Conservation (phyloP, 2,113 vertebrate species). For the Bubo scandiacus region DNA sequence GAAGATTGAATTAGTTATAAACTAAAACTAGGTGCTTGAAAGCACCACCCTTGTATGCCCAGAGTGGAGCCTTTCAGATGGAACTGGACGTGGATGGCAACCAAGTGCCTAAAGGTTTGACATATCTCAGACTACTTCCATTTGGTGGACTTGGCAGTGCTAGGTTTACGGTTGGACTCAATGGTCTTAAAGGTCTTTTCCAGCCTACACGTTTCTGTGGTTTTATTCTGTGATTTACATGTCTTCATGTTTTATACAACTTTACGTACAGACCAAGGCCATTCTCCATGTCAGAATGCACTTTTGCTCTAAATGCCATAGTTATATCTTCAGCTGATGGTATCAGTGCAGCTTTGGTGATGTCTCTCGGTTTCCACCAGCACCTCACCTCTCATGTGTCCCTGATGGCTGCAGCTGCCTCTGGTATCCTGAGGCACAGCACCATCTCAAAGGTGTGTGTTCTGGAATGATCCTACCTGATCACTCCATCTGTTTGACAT, state of each 20-base stretch:
- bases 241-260: neutral
- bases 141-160: neutral
- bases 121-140: neutral
- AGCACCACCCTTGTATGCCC: neutral
- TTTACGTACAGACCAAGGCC: neutral
- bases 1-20: constrained; percentile 36
- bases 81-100: neutral
- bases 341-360: neutral
- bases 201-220: neutral
- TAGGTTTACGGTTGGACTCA: neutral
- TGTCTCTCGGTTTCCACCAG: neutral
- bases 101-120: neutral
- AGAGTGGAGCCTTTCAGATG: neutral
- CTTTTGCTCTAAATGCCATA: neutral
- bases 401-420: neutral
- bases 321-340: neutral
- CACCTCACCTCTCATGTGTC: fast-evolving
- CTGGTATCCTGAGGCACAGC: fast-evolving
- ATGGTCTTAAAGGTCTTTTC: neutral
- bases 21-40: neutral
- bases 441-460: fast-evolving
- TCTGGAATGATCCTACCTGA: neutral
- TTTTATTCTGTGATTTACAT: neutral
- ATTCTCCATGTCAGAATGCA: neutral
- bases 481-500: neutral